A percentile compares a stretch with the other conserved stretches of the same genome.
Evolutionary conservation across 2,797 vertebrate genomes (phyloP).

Genomic region (Calcarius lapponicus): DNA sequence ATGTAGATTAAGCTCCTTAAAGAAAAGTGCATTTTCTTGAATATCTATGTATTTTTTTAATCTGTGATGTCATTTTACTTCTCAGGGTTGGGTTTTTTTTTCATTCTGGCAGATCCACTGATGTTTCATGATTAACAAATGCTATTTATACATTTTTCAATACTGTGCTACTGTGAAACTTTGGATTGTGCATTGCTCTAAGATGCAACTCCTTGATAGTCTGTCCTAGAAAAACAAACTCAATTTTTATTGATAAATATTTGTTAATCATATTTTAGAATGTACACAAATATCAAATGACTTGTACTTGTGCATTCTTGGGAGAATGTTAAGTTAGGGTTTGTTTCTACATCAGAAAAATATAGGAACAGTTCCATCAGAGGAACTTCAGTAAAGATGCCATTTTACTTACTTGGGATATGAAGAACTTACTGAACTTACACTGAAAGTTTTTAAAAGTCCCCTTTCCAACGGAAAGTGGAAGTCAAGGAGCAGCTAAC

Average conservation of each 20-base stretch:
- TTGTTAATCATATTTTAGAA: background rate
- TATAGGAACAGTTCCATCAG: background rate
- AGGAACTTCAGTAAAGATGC: background rate
- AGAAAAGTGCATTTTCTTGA: background rate
- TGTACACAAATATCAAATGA: background rate
- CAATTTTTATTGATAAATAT: slow-evolving; percentile 23
- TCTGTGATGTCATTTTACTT: slow-evolving; percentile 9
- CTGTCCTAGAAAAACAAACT: background rate
- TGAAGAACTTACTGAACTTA: slow-evolving; percentile 41
- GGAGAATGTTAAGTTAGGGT: background rate
- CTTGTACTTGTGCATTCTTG: background rate
- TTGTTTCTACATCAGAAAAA: background rate
- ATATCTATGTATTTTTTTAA: slow-evolving; percentile 11
- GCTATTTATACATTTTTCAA: slow-evolving; percentile 15
- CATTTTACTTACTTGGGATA: background rate
- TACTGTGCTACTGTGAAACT: background rate
- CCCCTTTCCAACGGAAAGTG: slow-evolving; percentile 33
- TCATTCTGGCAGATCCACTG: background rate
- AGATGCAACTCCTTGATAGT: background rate
- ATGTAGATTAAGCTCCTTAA: background rate
- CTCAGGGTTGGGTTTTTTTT: background rate
- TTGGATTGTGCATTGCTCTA: background rate
- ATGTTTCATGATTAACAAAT: background rate
- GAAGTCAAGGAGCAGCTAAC: background rate
- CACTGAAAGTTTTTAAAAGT: background rate